A percentile compares a stretch with the other conserved stretches of the same genome.
phyloP scores from a whole-genome alignment of 1,140 invertebrate genomes.

The Vanessa tameamea region DNA sequence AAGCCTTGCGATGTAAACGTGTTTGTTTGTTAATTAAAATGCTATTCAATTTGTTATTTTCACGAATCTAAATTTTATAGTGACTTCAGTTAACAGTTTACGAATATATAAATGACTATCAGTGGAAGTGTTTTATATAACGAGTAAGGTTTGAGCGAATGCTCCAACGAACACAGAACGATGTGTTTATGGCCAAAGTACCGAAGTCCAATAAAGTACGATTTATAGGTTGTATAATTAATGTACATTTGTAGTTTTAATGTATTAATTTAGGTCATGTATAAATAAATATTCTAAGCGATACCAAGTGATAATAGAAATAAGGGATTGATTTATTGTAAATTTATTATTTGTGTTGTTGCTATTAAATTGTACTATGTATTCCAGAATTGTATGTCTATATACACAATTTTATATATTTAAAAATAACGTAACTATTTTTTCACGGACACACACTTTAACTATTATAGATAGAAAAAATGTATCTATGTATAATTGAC shows the following conservation, averaged over 20 bases:
- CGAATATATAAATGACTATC: background rate
- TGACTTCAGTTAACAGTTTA: constrained; percentile 2
- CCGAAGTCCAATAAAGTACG: constrained; percentile 69
- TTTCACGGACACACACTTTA: constrained; percentile 59
- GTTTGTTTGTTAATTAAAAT: constrained; percentile 28
- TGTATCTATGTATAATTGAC: constrained; percentile 60
- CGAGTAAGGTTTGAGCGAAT: constrained; percentile 11
- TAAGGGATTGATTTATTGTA: constrained; percentile 73
- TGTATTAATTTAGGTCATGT: constrained; percentile 56
- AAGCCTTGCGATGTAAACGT: constrained; percentile 14
- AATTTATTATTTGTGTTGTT: constrained; percentile 58
- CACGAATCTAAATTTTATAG: constrained; percentile 9
- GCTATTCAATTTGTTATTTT: constrained; percentile 17
- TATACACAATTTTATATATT: constrained; percentile 56
- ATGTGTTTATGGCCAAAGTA: constrained; percentile 69
- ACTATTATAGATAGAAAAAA: constrained; percentile 52
- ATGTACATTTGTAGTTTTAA: constrained; percentile 65
- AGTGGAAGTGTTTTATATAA: constrained; percentile 9
- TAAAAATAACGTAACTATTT: constrained; percentile 62
- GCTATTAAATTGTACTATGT: constrained; percentile 64
- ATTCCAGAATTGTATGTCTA: constrained; percentile 56
- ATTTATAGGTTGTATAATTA: constrained; percentile 70
- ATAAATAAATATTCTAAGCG: constrained; percentile 69
- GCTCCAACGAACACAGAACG: constrained; percentile 15
- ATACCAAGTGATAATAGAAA: constrained; percentile 77